Evolutionary conservation across 2,888 invertebrate genomes (phyloP).

Genomic region (Agrypnus murinus): DNA sequence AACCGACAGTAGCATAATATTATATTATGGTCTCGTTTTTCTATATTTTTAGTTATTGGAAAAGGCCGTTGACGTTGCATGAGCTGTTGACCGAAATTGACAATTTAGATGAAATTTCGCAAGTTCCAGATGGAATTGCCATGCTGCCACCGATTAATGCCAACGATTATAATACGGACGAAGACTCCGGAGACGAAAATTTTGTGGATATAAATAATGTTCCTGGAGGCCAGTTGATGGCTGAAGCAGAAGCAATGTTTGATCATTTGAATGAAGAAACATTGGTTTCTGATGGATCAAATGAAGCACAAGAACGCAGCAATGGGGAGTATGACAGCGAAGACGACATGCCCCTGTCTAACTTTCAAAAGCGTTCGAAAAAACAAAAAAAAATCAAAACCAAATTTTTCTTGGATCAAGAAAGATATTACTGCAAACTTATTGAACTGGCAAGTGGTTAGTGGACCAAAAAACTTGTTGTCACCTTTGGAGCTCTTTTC

Average conservation of each 20-base stretch:
- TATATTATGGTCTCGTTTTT: no score
- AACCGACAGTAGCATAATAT: no score
- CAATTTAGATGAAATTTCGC: not conserved
- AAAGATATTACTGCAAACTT: conserved; percentile 16
- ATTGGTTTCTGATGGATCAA: not conserved
- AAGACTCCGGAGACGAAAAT: conserved; percentile 50
- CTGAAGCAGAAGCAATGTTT: conserved; percentile 39
- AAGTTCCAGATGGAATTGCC: conserved; percentile 28
- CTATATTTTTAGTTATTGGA: conserved; percentile 20
- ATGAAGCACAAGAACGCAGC: conserved; percentile 17
- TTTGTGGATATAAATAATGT: conserved; percentile 43
- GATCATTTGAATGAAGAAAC: not conserved
- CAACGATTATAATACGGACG: conserved; percentile 43
- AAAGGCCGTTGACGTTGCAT: conserved; percentile 23
- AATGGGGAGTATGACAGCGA: conserved; percentile 39
- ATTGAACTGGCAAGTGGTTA: conserved; percentile 12
- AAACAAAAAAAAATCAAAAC: conserved; percentile 16
- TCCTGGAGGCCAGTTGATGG: conserved; percentile 48
- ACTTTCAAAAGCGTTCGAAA: conserved; percentile 14
- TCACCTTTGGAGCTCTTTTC: conserved; percentile 23
- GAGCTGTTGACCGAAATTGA: conserved; percentile 32
- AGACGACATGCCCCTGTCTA: conserved; percentile 33
- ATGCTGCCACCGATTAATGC: conserved; percentile 34
- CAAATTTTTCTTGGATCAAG: conserved; percentile 7
- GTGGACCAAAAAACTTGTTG: not conserved